A percentile compares a stretch with the other conserved stretches of the same genome.
Conservation (phyloP, 1,140 invertebrate genomes). For the Hyles vespertilio region DNA sequence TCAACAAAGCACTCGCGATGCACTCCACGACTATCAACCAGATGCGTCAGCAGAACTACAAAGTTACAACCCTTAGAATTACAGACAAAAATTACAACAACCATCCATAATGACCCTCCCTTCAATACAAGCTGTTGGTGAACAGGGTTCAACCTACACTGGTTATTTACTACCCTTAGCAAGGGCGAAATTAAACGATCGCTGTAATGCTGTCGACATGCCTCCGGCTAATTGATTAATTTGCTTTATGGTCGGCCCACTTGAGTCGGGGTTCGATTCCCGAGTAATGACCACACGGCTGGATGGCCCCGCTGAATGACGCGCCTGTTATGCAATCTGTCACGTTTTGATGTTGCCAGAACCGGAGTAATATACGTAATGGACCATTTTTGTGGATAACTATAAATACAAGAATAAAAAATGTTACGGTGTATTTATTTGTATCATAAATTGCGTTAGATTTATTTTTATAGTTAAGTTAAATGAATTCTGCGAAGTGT, state of each 20-base stretch:
- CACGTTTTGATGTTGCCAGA: constrained; percentile 55
- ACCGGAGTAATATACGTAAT: too few species aligned
- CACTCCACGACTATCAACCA: constrained; percentile 55
- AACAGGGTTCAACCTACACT: constrained; percentile 27
- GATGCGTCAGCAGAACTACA: constrained; percentile 70
- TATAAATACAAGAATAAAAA: too few species aligned
- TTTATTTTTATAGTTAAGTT: too few species aligned
- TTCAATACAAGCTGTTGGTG: constrained; percentile 1
- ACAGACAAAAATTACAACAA: constrained; percentile 46
- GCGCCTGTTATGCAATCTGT: constrained; percentile 69
- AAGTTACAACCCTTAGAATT: constrained; percentile 47
- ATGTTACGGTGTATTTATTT: too few species aligned
- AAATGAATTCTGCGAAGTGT: too few species aligned
- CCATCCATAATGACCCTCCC: constrained; percentile 41
- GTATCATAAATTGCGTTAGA: too few species aligned
- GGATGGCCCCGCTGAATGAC: constrained; percentile 48
- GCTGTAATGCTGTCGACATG: constrained; percentile 69
- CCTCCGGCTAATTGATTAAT: constrained; percentile 73
- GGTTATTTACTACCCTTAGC: constrained; percentile 36
- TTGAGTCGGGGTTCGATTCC: constrained; percentile 59
- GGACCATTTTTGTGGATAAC: too few species aligned
- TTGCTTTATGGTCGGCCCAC: constrained; percentile 70
- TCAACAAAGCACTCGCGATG: constrained; percentile 55
- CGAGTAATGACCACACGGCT: constrained; percentile 58
- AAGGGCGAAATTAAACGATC: constrained; percentile 70